These are phyloP conservation scores for Aythya baeri DNA, from an alignment of 2,113 vertebrate genomes.

Conservation along the genomic window DNA sequence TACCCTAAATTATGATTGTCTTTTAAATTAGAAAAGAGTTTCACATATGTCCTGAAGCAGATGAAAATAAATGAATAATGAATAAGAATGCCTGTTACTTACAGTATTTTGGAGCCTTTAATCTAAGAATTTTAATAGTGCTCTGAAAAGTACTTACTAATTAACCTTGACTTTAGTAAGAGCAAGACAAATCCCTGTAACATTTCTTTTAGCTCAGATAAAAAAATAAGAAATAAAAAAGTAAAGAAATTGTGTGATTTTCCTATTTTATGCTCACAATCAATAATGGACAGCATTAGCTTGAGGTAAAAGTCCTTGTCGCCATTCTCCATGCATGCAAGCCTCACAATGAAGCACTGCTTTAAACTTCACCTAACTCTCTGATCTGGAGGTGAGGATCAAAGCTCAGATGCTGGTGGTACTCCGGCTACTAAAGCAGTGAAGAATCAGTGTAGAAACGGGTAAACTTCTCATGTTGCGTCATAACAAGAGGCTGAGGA, in stretches of 20 bases:
- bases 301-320: background rate
- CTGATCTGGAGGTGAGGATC: background rate
- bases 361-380: background rate
- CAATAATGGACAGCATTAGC: background rate
- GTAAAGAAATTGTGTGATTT: background rate
- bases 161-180: conserved; percentile 20
- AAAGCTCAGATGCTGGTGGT: background rate
- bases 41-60: background rate
- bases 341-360: background rate
- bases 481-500: background rate
- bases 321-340: background rate
- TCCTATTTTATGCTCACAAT: background rate
- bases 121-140: conserved; percentile 4
- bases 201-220: background rate
- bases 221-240: background rate
- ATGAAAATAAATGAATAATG: conserved; percentile 44
- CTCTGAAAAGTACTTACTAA: conserved; percentile 40
- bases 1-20: background rate
- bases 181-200: conserved; percentile 19
- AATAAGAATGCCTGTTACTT: conserved; percentile 23
- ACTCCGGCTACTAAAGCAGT: background rate
- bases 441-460: background rate
- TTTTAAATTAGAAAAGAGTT: background rate
- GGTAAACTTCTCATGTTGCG: background rate
- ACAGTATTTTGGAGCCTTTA: conserved; percentile 20